phyloP scores from a whole-genome alignment of 2,888 invertebrate genomes.

The Drosophila cracens region DNA sequence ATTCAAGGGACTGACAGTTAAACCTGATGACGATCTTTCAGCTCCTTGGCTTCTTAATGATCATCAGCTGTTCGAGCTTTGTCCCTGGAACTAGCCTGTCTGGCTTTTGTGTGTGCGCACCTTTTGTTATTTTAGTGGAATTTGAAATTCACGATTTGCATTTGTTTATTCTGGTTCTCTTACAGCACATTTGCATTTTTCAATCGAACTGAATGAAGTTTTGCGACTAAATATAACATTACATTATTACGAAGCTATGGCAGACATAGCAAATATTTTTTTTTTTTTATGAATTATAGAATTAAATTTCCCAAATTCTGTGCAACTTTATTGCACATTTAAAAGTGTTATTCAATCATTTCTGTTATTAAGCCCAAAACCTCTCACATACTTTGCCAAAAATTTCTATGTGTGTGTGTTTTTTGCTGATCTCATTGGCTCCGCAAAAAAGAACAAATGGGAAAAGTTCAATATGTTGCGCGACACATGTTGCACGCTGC shows the following conservation, averaged over 20 bases:
- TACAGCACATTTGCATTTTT: conserved; percentile 52
- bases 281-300: background rate
- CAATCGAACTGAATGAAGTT: conserved; percentile 28
- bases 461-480: conserved; percentile 36
- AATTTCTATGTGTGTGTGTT: conserved; percentile 4
- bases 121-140: conserved; percentile 58
- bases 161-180: conserved; percentile 21
- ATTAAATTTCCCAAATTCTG: background rate
- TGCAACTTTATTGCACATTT: background rate
- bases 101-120: conserved; percentile 28
- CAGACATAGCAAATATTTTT: conserved; percentile 35
- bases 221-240: conserved; percentile 49
- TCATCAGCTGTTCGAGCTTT: conserved; percentile 60
- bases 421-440: conserved; percentile 57
- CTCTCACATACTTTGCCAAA: conserved; percentile 37
- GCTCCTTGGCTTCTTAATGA: conserved; percentile 26
- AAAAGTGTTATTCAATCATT: background rate
- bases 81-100: conserved; percentile 11
- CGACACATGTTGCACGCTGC: conserved; percentile 56
- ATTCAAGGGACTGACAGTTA: conserved; percentile 54
- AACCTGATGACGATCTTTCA: conserved; percentile 41
- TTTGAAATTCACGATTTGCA: conserved; percentile 43
- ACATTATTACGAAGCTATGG: conserved; percentile 65
- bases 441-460: background rate
- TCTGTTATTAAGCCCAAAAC: background rate